Conservation (phyloP, 1,140 invertebrate species). For the Lordiphosa clarofinis region DNA sequence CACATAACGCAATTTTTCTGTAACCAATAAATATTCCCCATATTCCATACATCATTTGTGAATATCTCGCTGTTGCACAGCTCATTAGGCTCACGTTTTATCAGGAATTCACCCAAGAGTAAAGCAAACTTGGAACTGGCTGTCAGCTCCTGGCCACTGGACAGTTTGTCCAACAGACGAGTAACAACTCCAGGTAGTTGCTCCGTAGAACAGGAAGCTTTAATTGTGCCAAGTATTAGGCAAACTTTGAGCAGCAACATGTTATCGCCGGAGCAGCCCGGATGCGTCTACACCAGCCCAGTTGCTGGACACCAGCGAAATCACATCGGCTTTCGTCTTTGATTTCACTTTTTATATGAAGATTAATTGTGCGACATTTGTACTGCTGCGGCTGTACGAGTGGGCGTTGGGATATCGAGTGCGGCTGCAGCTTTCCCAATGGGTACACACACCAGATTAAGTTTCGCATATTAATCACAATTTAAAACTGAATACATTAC, state of each 20-base stretch:
- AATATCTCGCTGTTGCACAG: conserved; percentile 42
- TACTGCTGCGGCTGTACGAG: conserved; percentile 20
- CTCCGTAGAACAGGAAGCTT: conserved; percentile 2
- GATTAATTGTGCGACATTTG: conserved; percentile 66
- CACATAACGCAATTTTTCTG: conserved; percentile 65
- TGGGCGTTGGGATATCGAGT: conserved; percentile 35
- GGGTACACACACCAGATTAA: conserved; percentile 48
- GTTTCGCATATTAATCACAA: conserved; percentile 71
- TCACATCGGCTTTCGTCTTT: conserved; percentile 58
- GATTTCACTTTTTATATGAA: conserved; percentile 67
- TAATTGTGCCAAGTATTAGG: conserved; percentile 30
- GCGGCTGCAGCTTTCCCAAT: conserved; percentile 20
- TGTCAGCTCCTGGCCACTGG: conserved; percentile 24
- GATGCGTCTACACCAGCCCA: conserved; percentile 34
- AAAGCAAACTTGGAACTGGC: conserved; percentile 58
- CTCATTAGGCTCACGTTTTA: conserved; percentile 65
- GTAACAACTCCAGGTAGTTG: conserved; percentile 31
- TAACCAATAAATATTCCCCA: conserved; percentile 28
- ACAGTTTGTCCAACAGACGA: conserved; percentile 45
- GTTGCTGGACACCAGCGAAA: conserved; percentile 36
- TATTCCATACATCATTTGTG: conserved; percentile 18
- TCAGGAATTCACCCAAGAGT: conserved; percentile 60
- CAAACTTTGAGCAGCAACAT: conserved; percentile 52
- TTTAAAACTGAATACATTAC: conserved; percentile 66
- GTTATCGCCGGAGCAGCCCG: conserved; percentile 34